These are phyloP conservation scores for Sebastes oblongus DNA, from an alignment of 2,797 vertebrate genomes.

Conservation along the genomic window DNA sequence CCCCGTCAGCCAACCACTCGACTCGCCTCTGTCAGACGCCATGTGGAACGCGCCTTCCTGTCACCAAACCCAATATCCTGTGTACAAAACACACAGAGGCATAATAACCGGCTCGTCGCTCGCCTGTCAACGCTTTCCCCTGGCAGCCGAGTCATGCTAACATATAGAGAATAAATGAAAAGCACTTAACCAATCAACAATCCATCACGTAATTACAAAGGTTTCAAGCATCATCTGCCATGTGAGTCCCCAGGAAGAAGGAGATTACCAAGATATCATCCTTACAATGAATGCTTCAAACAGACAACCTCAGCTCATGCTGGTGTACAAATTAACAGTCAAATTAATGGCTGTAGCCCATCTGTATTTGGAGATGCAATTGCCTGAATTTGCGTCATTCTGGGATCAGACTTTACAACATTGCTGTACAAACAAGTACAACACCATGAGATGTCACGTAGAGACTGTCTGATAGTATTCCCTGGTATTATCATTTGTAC, in stretches of 20 bases:
- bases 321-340: neutral
- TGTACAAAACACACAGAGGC: slow-evolving; percentile 65
- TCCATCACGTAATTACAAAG: slow-evolving; percentile 71
- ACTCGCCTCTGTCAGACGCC: slow-evolving; percentile 67
- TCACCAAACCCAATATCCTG: slow-evolving; percentile 72
- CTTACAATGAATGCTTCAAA: neutral
- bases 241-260: neutral
- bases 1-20: slow-evolving; percentile 53
- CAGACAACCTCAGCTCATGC: neutral
- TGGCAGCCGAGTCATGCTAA: slow-evolving; percentile 54
- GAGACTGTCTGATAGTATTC: neutral
- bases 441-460: neutral
- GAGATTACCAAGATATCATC: neutral
- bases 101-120: slow-evolving; percentile 57
- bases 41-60: slow-evolving; percentile 76
- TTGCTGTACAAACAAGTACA: neutral
- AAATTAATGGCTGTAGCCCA: neutral
- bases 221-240: slow-evolving; percentile 48
- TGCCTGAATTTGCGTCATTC: neutral
- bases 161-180: slow-evolving; percentile 72
- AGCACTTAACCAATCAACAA: slow-evolving; percentile 75
- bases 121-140: slow-evolving; percentile 66
- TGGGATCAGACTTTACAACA: neutral
- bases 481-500: neutral
- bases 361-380: neutral